Base-by-base conservation (phyloP, 2,888 invertebrate genomes). In the Leptura quadrifasciata region DNA sequence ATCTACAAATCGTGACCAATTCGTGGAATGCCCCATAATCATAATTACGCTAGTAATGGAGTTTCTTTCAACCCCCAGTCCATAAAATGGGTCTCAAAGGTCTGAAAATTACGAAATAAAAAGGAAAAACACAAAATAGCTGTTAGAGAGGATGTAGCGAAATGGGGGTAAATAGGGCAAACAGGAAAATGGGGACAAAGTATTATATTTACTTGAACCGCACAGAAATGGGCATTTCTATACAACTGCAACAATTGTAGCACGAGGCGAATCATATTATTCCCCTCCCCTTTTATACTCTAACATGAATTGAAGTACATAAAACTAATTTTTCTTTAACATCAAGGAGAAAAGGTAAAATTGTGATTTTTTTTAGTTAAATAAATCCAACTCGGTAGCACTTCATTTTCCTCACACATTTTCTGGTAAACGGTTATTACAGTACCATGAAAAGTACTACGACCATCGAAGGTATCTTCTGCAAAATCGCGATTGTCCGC, bases 191-290 rank as follows among this genome's bases (percentile, higher is more conserved):
- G n/a, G 17, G 54, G 54, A 12, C 6, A n/a, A 54, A n/a, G n/a
- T 54, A 54, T 54, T 54, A 54, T 15, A 54, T 54, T 54, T n/a
- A 17, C 4, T 54, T 54, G 54, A 18, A 54, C 54, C 54, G 17
- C 54, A 54, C 54, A 54, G 18, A 54, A 54, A 54, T 54, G 54
- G 54, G 54, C 54, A 54, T 54, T 54, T 54, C 54, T 54, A 54
- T 54, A 8, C 54, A 54, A 54, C 54, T 54, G 54, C 54, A 54
- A 18, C 54, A 54, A 54, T 54, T 54, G 54, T 54, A 24, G 24
- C 24, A 24, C 24, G 24, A 24, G 24, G 54, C n/a, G 18, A 18
- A n/a, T 17, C 54, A 54, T 54, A 54, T 54, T 54, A 54, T 54
- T 54, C 6, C 54, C 54, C 54, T 54, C 54, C 54, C 54, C 54